phyloP scores from a whole-genome alignment of 2,113 vertebrate genomes.

The Lepus timidus region DNA sequence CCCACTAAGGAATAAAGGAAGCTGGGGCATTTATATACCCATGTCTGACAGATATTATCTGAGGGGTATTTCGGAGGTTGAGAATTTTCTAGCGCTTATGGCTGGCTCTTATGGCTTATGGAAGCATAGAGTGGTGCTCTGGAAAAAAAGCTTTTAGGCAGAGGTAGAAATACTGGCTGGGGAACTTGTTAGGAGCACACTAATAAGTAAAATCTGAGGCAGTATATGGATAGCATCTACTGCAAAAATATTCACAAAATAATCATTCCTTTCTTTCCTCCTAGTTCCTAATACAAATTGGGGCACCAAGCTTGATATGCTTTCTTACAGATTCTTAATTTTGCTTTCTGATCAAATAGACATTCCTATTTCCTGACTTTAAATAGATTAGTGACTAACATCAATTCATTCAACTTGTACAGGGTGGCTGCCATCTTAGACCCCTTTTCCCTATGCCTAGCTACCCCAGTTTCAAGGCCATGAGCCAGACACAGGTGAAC shows the following conservation, averaged over 20 bases:
- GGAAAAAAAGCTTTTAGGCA: neutral
- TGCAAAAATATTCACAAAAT: constrained; percentile 13
- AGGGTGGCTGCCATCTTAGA: neutral
- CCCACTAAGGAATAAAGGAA: neutral
- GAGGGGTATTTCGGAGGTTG: constrained; percentile 3
- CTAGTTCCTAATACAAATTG: constrained; percentile 4
- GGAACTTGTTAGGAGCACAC: neutral
- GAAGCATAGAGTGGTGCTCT: neutral
- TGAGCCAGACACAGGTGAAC: constrained; percentile 8
- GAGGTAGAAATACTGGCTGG: neutral
- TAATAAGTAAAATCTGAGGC: neutral
- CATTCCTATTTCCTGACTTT: constrained; percentile 1
- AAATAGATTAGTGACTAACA: constrained; percentile 1
- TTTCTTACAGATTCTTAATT: constrained; percentile 2
- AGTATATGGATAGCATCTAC: neutral
- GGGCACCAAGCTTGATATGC: neutral
- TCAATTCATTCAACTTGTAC: neutral
- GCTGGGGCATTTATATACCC: neutral
- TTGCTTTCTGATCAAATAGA: constrained; percentile 11
- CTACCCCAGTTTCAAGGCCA: neutral
- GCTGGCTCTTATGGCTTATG: neutral
- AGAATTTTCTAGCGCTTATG: neutral
- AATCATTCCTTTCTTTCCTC: neutral
- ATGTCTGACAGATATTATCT: neutral
- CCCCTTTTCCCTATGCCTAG: neutral